phyloP scores from a whole-genome alignment of 2,113 vertebrate species.

The Fregata magnificens region DNA sequence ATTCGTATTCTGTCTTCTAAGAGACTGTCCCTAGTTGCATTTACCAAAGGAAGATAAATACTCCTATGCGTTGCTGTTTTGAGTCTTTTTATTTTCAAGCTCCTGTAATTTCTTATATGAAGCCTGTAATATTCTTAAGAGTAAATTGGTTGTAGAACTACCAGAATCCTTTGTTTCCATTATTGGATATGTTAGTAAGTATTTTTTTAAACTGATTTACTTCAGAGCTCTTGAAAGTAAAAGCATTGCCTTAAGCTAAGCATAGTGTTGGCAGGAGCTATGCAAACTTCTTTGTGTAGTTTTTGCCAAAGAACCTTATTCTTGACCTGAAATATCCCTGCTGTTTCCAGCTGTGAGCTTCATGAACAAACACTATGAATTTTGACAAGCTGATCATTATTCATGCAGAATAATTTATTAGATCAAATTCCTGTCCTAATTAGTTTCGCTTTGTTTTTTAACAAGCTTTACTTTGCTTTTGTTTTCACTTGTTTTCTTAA shows the following conservation, averaged over 20 bases:
- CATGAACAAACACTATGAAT: neutral
- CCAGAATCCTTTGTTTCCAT: neutral
- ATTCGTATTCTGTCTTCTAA: neutral
- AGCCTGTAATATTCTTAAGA: neutral
- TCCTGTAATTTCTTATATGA: neutral
- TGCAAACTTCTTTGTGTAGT: constrained; percentile 15
- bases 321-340: constrained; percentile 54
- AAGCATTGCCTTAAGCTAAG: constrained; percentile 8
- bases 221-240: constrained; percentile 13
- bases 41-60: neutral
- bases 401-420: constrained; percentile 43
- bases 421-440: constrained; percentile 14
- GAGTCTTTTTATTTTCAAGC: neutral
- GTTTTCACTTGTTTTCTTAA: neutral
- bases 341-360: constrained; percentile 47
- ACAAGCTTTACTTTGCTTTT: neutral
- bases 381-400: constrained; percentile 45
- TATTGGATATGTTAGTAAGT: neutral
- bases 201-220: neutral
- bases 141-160: neutral
- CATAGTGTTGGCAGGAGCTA: neutral
- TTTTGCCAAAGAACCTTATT: constrained; percentile 38
- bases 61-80: neutral
- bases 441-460: neutral
- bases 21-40: neutral